Percentiles rank a stretch among this genome's conserved stretches.
phyloP scores from a whole-genome alignment of 2,797 vertebrate genomes.

The Chrysocyon brachyurus region DNA sequence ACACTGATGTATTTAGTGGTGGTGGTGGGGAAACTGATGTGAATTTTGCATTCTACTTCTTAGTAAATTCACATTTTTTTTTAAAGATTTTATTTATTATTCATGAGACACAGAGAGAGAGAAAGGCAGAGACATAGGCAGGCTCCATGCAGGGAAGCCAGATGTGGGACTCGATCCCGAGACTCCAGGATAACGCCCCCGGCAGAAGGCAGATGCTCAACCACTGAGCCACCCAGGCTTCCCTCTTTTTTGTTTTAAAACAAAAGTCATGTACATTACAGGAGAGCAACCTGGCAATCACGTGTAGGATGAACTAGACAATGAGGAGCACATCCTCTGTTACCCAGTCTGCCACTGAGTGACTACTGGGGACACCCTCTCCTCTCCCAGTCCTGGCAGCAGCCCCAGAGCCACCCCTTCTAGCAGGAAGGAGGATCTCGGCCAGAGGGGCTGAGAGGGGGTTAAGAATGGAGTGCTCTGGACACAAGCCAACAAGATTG shows the following conservation, averaged over 20 bases:
- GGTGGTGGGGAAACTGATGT: background rate
- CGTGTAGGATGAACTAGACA: fast-evolving
- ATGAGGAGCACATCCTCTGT: fast-evolving
- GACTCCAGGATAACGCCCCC: background rate
- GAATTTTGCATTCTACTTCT: background rate
- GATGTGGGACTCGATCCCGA: too few species aligned
- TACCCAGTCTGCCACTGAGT: background rate
- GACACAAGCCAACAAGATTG: background rate
- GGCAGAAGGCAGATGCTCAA: background rate
- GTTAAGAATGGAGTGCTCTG: background rate
- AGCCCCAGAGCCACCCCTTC: background rate
- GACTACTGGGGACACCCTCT: background rate
- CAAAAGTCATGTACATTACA: background rate
- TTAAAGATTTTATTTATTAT: background rate
- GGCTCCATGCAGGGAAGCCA: too few species aligned
- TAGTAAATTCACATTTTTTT: background rate
- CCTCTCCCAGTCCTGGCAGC: background rate
- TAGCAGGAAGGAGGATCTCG: background rate
- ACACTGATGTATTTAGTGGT: too few species aligned
- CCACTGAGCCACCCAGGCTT: background rate
- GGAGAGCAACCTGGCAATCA: background rate
- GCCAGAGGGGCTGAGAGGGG: background rate
- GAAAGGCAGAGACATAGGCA: too few species aligned
- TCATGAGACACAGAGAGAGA: too few species aligned
- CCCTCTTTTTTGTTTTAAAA: background rate